These are phyloP conservation scores for Stegophylla sp. DNA, from an alignment of 2,888 invertebrate species.

Conservation along the genomic window DNA sequence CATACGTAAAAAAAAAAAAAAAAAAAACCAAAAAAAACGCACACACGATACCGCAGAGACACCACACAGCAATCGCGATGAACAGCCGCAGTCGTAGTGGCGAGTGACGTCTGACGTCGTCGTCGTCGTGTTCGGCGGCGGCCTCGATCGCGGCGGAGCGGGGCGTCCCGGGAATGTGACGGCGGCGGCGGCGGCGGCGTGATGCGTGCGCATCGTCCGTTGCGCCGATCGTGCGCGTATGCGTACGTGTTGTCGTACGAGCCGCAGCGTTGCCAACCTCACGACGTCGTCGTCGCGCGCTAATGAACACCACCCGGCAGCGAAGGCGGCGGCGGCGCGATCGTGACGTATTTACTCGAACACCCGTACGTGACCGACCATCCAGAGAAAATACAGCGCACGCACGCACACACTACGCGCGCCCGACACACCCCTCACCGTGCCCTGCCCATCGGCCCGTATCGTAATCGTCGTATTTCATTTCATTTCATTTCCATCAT, in stretches of 20 bases:
- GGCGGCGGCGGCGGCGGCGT: neutral
- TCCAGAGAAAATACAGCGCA: slow-evolving; percentile 8
- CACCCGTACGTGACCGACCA: slow-evolving; percentile 36
- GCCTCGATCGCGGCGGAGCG: slow-evolving; percentile 2
- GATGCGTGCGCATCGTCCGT: neutral
- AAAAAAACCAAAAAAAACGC: too few species aligned
- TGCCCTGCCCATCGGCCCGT: too few species aligned
- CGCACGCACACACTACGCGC: neutral
- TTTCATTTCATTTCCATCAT: slow-evolving; percentile 56
- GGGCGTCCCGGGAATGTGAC: slow-evolving; percentile 32
- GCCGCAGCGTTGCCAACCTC: slow-evolving; percentile 52
- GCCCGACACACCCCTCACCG: too few species aligned
- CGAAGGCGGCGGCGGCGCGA: neutral
- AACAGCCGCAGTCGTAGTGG: slow-evolving; percentile 37
- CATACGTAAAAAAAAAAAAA: too few species aligned
- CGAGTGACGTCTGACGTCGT: neutral
- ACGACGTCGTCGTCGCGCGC: slow-evolving; percentile 5
- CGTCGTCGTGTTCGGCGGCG: too few species aligned
- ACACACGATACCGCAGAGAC: neutral
- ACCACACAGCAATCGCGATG: slow-evolving; percentile 2
- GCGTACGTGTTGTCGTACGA: slow-evolving; percentile 3
- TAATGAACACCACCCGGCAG: slow-evolving; percentile 24
- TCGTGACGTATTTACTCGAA: slow-evolving; percentile 40
- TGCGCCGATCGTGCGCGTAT: slow-evolving; percentile 11
- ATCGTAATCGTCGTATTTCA: slow-evolving; percentile 38